phyloP scores from a whole-genome alignment of 53 echinoderm and acorn worm species.

The Luidia sarsii region DNA sequence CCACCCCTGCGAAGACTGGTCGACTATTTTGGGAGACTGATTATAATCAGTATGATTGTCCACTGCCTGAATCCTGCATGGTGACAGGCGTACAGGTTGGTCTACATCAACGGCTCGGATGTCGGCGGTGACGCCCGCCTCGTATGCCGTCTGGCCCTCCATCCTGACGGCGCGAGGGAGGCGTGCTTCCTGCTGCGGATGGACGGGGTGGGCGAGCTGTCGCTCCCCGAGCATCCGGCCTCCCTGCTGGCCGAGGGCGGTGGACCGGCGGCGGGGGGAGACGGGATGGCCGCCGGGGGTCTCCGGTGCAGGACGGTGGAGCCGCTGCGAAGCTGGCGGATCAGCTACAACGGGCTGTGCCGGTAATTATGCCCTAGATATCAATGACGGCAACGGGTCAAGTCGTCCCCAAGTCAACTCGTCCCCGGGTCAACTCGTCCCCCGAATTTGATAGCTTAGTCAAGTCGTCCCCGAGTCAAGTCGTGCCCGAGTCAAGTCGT shows the following conservation, averaged over 20 bases:
- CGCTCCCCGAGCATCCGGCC: slow-evolving; percentile 53
- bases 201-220: slow-evolving; percentile 58
- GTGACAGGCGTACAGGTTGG: slow-evolving; percentile 12
- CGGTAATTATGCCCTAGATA: slow-evolving; percentile 59
- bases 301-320: slow-evolving; percentile 57
- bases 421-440: no score
- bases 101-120: slow-evolving; percentile 48
- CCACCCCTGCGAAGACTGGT: no score
- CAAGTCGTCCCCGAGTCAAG: no score
- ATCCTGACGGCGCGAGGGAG: slow-evolving; percentile 14
- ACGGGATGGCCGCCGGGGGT: slow-evolving; percentile 49
- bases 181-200: slow-evolving; percentile 62
- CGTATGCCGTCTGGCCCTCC: slow-evolving; percentile 34
- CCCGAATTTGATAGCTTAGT: no score
- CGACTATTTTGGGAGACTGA: no score
- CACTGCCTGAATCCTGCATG: no score
- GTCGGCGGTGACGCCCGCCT: slow-evolving; percentile 30
- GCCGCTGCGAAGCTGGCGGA: slow-evolving; percentile 63
- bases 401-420: no score
- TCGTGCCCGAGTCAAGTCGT: no score
- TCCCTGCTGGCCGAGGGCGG: slow-evolving; percentile 1
- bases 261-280: neutral
- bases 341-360: slow-evolving; percentile 71
- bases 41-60: no score
- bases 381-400: no score